Percentiles rank a stretch among this genome's conserved stretches.
These are phyloP conservation scores for Battus philenor DNA, from an alignment of 1,140 invertebrate genomes.

Conservation along the genomic window DNA sequence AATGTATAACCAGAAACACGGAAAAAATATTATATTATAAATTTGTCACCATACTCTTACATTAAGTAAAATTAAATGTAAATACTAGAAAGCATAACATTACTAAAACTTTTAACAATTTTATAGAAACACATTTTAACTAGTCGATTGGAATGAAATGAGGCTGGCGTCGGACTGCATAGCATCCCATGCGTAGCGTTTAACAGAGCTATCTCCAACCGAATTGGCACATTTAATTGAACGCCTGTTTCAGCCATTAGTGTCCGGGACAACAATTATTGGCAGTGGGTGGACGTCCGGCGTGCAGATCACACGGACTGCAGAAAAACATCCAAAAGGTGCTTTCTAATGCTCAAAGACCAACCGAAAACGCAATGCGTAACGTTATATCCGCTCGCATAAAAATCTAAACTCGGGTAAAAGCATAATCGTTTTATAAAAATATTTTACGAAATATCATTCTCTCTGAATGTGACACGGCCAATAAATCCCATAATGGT, in stretches of 20 bases:
- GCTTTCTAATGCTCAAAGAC: conserved; percentile 20
- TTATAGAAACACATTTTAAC: conserved; percentile 22
- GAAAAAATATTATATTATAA: too few relatives aligned
- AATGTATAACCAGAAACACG: too few relatives aligned
- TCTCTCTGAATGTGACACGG: conserved; percentile 63
- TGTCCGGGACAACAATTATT: conserved; percentile 63
- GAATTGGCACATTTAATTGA: conserved; percentile 68
- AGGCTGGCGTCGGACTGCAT: conserved; percentile 27
- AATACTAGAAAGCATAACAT: not conserved
- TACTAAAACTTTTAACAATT: conserved; percentile 7
- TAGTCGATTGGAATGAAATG: conserved; percentile 30
- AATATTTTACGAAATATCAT: conserved; percentile 56
- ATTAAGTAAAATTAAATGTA: too few relatives aligned
- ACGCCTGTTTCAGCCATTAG: conserved; percentile 65
- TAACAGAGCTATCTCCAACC: conserved; percentile 47
- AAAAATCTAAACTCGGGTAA: not conserved
- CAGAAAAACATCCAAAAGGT: conserved; percentile 21
- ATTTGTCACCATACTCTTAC: too few relatives aligned
- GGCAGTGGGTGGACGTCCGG: conserved; percentile 35
- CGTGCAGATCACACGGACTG: conserved; percentile 28
- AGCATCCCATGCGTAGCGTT: conserved; percentile 42
- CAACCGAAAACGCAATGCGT: conserved; percentile 1
- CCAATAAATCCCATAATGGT: conserved; percentile 72
- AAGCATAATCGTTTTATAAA: conserved; percentile 9
- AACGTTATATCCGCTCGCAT: not conserved